Evolutionary conservation across 1,140 invertebrate species (phyloP).

Genomic region (Helicorthomorpha holstii): DNA sequence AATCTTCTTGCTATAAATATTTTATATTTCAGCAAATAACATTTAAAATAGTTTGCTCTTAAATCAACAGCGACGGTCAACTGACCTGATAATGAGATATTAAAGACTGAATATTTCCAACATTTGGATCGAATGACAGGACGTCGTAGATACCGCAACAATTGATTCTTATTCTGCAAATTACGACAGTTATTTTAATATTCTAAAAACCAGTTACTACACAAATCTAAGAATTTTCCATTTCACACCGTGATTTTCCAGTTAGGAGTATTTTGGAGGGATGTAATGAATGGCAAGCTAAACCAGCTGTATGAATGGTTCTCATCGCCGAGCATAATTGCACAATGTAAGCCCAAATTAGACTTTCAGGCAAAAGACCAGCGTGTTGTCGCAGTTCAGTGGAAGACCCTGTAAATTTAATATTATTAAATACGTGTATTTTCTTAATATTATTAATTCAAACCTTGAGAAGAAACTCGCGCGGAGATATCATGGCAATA

Average conservation of each 20-base stretch:
- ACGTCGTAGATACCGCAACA: conserved; percentile 69
- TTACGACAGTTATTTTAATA: conserved; percentile 9
- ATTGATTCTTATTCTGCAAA: conserved; percentile 48
- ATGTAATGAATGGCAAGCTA: conserved; percentile 55
- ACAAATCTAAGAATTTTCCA: too few species aligned
- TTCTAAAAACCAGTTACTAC: too few species aligned
- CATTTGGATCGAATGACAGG: conserved; percentile 53
- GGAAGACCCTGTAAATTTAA: neutral
- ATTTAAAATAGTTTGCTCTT: neutral
- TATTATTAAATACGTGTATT: too few species aligned
- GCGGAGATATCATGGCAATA: neutral
- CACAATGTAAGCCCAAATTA: conserved; percentile 90
- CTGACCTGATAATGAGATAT: conserved; percentile 50
- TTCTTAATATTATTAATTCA: too few species aligned
- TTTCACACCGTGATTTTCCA: conserved; percentile 38
- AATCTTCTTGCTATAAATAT: conserved; percentile 63
- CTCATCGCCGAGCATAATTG: conserved; percentile 87
- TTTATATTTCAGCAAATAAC: neutral
- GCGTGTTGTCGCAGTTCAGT: conserved; percentile 14
- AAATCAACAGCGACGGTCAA: conserved; percentile 1
- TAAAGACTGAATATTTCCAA: conserved; percentile 42
- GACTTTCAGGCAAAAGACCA: conserved; percentile 64
- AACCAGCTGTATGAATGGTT: conserved; percentile 65
- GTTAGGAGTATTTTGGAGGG: conserved; percentile 71
- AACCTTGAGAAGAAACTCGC: neutral